These are phyloP conservation scores for Mobula hypostoma DNA, from an alignment of 2,113 vertebrate genomes.

Conservation along the genomic window DNA sequence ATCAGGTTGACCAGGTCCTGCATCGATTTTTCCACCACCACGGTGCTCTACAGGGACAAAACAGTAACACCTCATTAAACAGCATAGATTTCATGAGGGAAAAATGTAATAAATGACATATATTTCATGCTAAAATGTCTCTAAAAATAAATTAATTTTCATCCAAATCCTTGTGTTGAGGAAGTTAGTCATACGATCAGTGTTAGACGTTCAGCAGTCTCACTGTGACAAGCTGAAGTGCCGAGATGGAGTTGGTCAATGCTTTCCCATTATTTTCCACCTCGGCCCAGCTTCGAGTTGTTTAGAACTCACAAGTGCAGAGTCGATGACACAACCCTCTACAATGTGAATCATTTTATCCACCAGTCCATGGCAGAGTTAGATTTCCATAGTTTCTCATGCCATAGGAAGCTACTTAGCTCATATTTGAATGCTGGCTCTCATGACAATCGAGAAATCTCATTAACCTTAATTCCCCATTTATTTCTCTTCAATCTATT, in stretches of 20 bases:
- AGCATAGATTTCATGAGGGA: background rate
- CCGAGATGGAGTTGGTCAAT: background rate
- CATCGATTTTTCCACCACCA: constrained; percentile 93
- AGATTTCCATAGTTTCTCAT: background rate
- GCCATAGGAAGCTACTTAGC: too few relatives aligned
- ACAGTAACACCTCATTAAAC: background rate
- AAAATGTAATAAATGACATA: background rate
- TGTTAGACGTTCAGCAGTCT: background rate
- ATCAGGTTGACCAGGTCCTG: constrained; percentile 94
- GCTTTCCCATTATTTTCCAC: background rate
- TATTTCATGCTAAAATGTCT: background rate
- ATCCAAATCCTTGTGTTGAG: background rate
- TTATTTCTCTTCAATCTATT: too few relatives aligned
- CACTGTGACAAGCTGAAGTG: background rate
- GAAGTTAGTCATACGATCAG: background rate
- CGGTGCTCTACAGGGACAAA: constrained; percentile 70
- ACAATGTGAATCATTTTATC: background rate
- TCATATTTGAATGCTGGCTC: too few relatives aligned
- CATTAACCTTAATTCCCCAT: too few relatives aligned
- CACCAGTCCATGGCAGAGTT: background rate
- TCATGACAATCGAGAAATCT: too few relatives aligned
- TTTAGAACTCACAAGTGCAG: background rate
- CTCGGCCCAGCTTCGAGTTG: background rate
- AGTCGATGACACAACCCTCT: background rate
- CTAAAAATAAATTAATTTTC: background rate